phyloP scores from a whole-genome alignment of 2,888 invertebrate species.

The Sipha maydis region DNA sequence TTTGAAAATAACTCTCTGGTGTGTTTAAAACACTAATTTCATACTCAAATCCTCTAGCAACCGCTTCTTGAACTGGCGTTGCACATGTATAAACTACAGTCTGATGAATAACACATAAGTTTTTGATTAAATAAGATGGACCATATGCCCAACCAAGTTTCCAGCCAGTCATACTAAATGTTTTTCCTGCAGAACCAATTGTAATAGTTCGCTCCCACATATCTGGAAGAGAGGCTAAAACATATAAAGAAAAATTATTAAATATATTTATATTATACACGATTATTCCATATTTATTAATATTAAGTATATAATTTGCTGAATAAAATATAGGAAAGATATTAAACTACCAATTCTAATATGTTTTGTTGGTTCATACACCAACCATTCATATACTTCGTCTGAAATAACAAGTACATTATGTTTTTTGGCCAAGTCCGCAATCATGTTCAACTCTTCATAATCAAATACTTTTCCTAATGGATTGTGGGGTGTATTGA shows the following conservation, averaged over 20 bases:
- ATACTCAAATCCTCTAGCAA: slow-evolving; percentile 87
- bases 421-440: slow-evolving; percentile 89
- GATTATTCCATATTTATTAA: background rate
- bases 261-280: background rate
- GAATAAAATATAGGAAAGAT: background rate
- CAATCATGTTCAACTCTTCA: slow-evolving; percentile 80
- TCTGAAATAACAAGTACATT: slow-evolving; percentile 92
- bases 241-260: background rate
- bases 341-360: slow-evolving; percentile 84
- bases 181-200: slow-evolving; percentile 97
- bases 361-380: slow-evolving; percentile 84
- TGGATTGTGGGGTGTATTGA: slow-evolving; percentile 99
- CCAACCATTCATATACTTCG: slow-evolving; percentile 99
- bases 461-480: slow-evolving; percentile 87
- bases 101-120: slow-evolving; percentile 90
- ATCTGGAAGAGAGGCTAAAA: slow-evolving; percentile 84
- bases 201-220: slow-evolving; percentile 99
- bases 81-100: slow-evolving; percentile 92
- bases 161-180: slow-evolving; percentile 98
- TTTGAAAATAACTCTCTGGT: slow-evolving; percentile 85
- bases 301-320: background rate
- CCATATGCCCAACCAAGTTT: slow-evolving; percentile 97
- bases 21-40: slow-evolving; percentile 78
- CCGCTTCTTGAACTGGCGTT: slow-evolving; percentile 91
- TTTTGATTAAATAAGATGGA: slow-evolving; percentile 80